These are phyloP conservation scores for Rhorus exstirpatorius DNA, from an alignment of 2,888 invertebrate genomes.

Conservation along the genomic window DNA sequence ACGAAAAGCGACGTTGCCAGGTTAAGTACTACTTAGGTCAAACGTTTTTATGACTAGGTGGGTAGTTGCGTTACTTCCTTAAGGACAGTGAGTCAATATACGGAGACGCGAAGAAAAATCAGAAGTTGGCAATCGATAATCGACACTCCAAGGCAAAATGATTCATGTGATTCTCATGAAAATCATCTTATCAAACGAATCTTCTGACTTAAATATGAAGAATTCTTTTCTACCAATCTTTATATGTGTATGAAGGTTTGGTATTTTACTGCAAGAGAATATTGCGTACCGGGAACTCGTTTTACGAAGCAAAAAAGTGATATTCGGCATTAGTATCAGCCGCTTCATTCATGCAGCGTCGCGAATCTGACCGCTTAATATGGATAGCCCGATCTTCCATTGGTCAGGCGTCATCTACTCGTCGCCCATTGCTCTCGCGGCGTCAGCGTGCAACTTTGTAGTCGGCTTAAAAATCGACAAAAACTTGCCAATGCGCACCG, in stretches of 20 bases:
- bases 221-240: conserved; percentile 59
- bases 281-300: conserved; percentile 44
- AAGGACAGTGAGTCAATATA: no score
- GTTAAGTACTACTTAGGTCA: no score
- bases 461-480: no score
- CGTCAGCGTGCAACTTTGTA: no score
- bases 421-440: no score
- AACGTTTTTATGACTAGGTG: no score
- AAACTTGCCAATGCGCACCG: conserved; percentile 4
- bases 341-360: conserved; percentile 79
- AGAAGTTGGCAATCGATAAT: no score
- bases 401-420: conserved; percentile 25
- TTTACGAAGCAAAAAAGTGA: conserved; percentile 62
- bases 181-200: no score
- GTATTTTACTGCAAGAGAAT: conserved; percentile 7
- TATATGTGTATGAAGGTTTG: conserved; percentile 60
- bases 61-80: no score
- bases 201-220: not conserved
- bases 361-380: conserved; percentile 77
- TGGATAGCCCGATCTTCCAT: conserved; percentile 73
- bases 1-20: no score
- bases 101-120: no score
- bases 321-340: conserved; percentile 70
- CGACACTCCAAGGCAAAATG: not conserved
- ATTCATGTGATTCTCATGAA: not conserved